Percentiles rank a stretch among this genome's conserved stretches.
Conservation (phyloP, 2,797 vertebrate species). For the Adelosebastes latens region DNA sequence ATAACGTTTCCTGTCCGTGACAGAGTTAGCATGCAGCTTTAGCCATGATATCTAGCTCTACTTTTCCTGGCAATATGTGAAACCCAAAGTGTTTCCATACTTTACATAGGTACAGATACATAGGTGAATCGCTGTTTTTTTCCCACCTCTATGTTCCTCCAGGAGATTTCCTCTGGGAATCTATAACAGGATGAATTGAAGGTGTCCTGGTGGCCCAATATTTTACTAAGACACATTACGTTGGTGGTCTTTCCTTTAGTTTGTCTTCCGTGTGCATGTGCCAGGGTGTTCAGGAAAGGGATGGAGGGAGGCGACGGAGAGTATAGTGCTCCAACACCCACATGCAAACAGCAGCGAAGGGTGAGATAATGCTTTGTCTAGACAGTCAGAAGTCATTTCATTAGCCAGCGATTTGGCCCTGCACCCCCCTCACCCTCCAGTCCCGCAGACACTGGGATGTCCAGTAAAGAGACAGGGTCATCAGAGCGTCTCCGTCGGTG, state of each 20-base stretch:
- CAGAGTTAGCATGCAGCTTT: too few species aligned
- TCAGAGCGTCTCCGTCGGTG: constrained; percentile 45
- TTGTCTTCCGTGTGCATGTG: neutral
- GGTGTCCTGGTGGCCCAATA: neutral
- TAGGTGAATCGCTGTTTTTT: too few species aligned
- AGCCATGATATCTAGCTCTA: too few species aligned
- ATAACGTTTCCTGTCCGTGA: too few species aligned
- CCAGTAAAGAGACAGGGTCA: constrained; percentile 51
- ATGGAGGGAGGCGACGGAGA: neutral
- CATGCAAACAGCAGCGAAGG: constrained; percentile 28
- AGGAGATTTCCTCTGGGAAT: neutral
- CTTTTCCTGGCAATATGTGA: too few species aligned
- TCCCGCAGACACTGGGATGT: constrained; percentile 37
- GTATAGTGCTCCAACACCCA: neutral
- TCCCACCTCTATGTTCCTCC: neutral
- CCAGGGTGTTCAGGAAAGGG: constrained; percentile 5
- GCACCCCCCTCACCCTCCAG: constrained; percentile 15
- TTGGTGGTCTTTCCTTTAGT: neutral
- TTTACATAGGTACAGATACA: too few species aligned
- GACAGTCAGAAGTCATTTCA: constrained; percentile 77
- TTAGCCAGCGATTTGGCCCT: constrained; percentile 62
- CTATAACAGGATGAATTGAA: neutral
- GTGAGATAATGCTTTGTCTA: constrained; percentile 82
- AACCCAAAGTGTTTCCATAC: too few species aligned
- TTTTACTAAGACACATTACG: neutral